phyloP scores from a whole-genome alignment of 2,797 vertebrate genomes.

The Paratrypauchen microcephalus region DNA sequence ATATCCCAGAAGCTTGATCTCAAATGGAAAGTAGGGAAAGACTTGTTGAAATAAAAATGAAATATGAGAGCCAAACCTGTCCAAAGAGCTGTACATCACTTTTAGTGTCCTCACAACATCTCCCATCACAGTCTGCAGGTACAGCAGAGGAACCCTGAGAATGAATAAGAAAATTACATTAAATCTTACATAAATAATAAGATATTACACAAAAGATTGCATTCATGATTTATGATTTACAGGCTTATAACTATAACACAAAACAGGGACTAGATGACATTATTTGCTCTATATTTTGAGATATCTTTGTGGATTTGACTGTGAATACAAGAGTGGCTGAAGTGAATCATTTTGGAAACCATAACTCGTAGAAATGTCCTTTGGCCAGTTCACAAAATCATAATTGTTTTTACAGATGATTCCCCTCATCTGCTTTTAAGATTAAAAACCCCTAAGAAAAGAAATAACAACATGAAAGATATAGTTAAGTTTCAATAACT shows the following conservation, averaged over 20 bases:
- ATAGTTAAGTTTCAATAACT: too few relatives aligned
- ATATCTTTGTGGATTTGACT: neutral
- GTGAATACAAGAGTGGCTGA: constrained; percentile 2
- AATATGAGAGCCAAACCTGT: constrained; percentile 77
- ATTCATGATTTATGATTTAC: constrained; percentile 23
- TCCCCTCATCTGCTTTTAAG: constrained; percentile 20
- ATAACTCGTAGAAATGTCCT: constrained; percentile 26
- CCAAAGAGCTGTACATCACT: constrained; percentile 90
- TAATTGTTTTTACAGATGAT: constrained; percentile 38
- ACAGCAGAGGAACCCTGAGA: constrained; percentile 86
- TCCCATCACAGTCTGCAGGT: constrained; percentile 85
- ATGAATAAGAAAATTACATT: constrained; percentile 15
- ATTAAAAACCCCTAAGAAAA: neutral
- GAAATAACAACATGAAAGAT: neutral
- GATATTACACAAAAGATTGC: neutral
- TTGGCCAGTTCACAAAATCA: constrained; percentile 15
- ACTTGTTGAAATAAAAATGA: neutral
- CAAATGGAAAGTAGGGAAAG: neutral
- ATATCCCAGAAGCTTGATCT: too few relatives aligned
- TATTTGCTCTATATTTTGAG: too few relatives aligned
- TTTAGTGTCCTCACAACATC: constrained; percentile 86
- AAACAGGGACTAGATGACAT: neutral
- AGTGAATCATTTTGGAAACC: constrained; percentile 29
- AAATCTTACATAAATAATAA: neutral
- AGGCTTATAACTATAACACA: neutral